Evolutionary conservation across 2,888 invertebrate species (phyloP).

Genomic region (Patella ulyssiponensis): DNA sequence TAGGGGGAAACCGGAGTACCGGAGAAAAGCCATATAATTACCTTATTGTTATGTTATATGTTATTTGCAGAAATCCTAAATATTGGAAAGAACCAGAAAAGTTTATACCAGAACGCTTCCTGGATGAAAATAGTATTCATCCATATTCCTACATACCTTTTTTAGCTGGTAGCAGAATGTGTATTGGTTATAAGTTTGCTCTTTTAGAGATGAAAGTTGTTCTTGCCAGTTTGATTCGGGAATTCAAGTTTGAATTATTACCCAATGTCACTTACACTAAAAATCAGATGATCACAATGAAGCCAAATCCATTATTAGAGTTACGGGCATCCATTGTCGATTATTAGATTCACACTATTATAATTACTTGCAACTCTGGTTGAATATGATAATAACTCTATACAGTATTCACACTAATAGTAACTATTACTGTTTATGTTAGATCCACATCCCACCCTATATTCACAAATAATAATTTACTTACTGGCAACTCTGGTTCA

Average conservation of each 20-base stretch:
- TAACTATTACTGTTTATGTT: too few species aligned
- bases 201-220: constrained; percentile 45
- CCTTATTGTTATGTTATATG: neutral
- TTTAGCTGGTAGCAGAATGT: constrained; percentile 49
- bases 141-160: constrained; percentile 46
- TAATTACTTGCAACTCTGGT: too few species aligned
- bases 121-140: constrained; percentile 30
- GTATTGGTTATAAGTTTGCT: constrained; percentile 56
- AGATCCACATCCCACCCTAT: too few species aligned
- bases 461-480: too few species aligned
- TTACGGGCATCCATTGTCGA: constrained; percentile 18
- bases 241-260: constrained; percentile 40
- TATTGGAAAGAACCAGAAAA: constrained; percentile 50
- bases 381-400: too few species aligned
- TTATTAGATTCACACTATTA: neutral
- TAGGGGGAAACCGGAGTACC: too few species aligned
- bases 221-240: constrained; percentile 37
- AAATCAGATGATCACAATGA: constrained; percentile 40
- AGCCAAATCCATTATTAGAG: constrained; percentile 41
- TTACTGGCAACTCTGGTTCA: too few species aligned
- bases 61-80: constrained; percentile 39
- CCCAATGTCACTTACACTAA: constrained; percentile 38
- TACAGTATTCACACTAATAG: too few species aligned
- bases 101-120: constrained; percentile 57
- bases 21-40: too few species aligned